These are phyloP conservation scores for Euthynnus affinis DNA, from an alignment of 2,797 vertebrate species.

Conservation along the genomic window DNA sequence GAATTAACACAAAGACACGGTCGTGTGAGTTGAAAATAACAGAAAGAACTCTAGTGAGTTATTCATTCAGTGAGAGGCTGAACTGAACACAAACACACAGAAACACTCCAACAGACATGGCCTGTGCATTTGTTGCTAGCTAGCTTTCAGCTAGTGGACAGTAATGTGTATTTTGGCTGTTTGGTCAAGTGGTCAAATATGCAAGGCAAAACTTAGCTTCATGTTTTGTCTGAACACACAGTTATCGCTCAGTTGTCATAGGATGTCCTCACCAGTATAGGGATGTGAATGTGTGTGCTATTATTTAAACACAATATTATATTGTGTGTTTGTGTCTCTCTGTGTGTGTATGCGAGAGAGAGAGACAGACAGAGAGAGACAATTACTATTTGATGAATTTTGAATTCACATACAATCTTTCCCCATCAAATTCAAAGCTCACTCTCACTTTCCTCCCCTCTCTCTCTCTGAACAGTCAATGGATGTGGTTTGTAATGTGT, in stretches of 20 bases:
- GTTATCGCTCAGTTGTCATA: background rate
- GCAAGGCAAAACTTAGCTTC: too few species aligned
- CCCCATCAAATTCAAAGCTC: conserved; percentile 40
- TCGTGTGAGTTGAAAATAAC: too few species aligned
- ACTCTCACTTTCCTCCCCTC: background rate
- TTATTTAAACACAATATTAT: background rate
- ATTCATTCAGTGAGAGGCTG: too few species aligned
- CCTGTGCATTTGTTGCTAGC: too few species aligned
- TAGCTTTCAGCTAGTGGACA: too few species aligned
- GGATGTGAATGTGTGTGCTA: background rate
- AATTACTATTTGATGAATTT: conserved; percentile 24
- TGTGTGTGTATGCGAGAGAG: background rate
- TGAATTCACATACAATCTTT: conserved; percentile 42
- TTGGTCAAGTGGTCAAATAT: too few species aligned
- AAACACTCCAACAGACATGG: too few species aligned
- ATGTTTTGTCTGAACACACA: too few species aligned
- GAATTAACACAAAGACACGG: too few species aligned
- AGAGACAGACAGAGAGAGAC: background rate
- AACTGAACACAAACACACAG: too few species aligned
- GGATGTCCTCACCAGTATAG: background rate
- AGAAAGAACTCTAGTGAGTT: too few species aligned
- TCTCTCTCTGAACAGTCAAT: conserved; percentile 48
- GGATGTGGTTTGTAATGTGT: conserved; percentile 72
- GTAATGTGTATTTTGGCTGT: too few species aligned
- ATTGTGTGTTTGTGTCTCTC: background rate